Evolutionary conservation across 2,888 invertebrate genomes (phyloP), one percentile per base, ranked within the genome.

Genomic region (Andricus quercusramuli): DNA sequence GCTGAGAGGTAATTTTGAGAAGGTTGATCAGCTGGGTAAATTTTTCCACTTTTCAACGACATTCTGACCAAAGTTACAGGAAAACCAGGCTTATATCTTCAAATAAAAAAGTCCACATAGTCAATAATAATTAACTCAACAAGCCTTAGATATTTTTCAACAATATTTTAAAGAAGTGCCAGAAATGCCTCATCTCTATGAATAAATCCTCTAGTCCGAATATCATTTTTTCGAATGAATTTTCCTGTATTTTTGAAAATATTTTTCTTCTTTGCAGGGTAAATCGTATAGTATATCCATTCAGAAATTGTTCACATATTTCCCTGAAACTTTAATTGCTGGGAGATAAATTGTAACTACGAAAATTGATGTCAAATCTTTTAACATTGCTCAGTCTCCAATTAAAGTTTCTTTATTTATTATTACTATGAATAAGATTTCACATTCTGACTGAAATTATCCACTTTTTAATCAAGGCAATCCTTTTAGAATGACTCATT

Each of bases 201-300:
- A 84, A 95, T 93, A 84, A 94, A 95, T n/a, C 94, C 93, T 62
- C 95, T 93, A 4, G 95, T 95, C 3, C 94, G 94, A 81, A 96
- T 94, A 59, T 95, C 92, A 89, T 95, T 95, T 83, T 94, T 94
- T 74, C 94, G 93, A 66, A 94, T 93, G 92, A 94, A 95, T 62
- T 94, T 93, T 3, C 95, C 95, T 1, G 94, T 93, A 70, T 93
- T 94, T 76, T 93, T 93, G 90, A 94, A 95, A 87, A 95, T 94
- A 86, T 93, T 94, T 88, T 94, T 94, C 25, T 95, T 94, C 93
- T 2, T 93, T 88, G 85, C 94, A 94, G n/a, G 95, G 95, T 94
- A 95, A 95, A 37, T 93, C 92, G 47, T 95, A 88, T 77, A 88
- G 88, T 51, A 94, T 78, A 88, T 93, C 88, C 94, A 90, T 83